Conservation (phyloP, 2,888 invertebrate genomes). For the Spialia ferax region DNA sequence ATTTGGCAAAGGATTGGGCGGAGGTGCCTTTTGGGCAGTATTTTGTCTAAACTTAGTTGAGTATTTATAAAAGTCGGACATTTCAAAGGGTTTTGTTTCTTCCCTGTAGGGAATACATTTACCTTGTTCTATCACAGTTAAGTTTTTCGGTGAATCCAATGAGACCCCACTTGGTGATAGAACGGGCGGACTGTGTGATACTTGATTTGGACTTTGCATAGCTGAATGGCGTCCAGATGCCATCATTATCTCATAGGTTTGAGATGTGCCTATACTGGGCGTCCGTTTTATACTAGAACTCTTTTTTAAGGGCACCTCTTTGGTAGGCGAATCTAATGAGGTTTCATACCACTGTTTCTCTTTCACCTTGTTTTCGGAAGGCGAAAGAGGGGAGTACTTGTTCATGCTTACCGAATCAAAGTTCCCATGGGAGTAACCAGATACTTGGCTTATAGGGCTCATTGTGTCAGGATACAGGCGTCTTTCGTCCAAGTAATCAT, state of each 20-base stretch:
- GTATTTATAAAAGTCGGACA: slow-evolving; percentile 99
- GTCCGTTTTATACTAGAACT: slow-evolving; percentile 82
- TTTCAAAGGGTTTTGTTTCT: slow-evolving; percentile 98
- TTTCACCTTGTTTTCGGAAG: slow-evolving; percentile 72
- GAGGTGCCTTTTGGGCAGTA: slow-evolving; percentile 62
- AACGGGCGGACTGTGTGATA: slow-evolving; percentile 70
- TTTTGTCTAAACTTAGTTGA: slow-evolving; percentile 95
- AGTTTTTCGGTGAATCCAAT: slow-evolving; percentile 92
- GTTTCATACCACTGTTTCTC: slow-evolving; percentile 91
- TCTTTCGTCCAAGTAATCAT: slow-evolving; percentile 72
- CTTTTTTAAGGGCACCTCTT: slow-evolving; percentile 70
- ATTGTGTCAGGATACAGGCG: slow-evolving; percentile 68
- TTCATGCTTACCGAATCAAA: slow-evolving; percentile 78
- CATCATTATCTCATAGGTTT: slow-evolving; percentile 78
- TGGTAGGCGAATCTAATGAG: slow-evolving; percentile 87
- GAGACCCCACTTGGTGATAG: slow-evolving; percentile 83
- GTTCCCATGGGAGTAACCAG: slow-evolving; percentile 70
- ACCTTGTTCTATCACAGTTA: slow-evolving; percentile 95
- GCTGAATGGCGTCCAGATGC: slow-evolving; percentile 78
- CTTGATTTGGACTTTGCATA: slow-evolving; percentile 74
- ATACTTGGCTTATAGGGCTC: slow-evolving; percentile 78
- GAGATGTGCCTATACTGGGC: slow-evolving; percentile 85
- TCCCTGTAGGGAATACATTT: slow-evolving; percentile 97
- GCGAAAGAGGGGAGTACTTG: slow-evolving; percentile 77
- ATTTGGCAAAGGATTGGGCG: slow-evolving; percentile 60